Percentiles rank a stretch among this genome's conserved stretches.
These are phyloP conservation scores for Nannoperca obscura DNA, from an alignment of 2,797 vertebrate species.

Conservation along the genomic window DNA sequence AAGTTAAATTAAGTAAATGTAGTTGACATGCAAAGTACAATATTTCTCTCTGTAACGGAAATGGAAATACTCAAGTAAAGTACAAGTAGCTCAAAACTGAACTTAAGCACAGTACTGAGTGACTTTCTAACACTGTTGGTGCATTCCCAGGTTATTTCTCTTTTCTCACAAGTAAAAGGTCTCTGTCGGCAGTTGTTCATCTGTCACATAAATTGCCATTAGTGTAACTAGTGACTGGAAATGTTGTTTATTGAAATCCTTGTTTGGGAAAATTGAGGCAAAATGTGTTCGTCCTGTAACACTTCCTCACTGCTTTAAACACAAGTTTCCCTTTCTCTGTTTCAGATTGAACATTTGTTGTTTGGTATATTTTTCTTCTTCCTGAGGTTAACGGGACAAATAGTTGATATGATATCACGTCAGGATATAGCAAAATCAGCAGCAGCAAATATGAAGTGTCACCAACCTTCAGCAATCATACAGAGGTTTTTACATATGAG, in stretches of 20 bases:
- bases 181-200: neutral
- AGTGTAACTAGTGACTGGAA: neutral
- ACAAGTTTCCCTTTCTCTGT: neutral
- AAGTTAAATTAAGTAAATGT: neutral
- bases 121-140: neutral
- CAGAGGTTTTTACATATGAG: constrained; percentile 11
- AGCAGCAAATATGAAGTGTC: constrained; percentile 6
- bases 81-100: neutral
- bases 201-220: neutral
- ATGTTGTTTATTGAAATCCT: neutral
- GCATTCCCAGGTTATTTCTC: neutral
- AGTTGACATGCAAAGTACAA: neutral
- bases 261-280: neutral
- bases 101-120: neutral
- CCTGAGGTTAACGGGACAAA: neutral
- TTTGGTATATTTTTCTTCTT: constrained; percentile 1
- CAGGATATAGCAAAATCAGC: neutral
- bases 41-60: neutral
- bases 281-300: too few species aligned
- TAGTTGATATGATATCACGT: neutral
- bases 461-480: neutral
- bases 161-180: neutral
- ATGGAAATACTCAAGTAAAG: neutral
- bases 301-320: neutral
- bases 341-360: neutral